These are phyloP conservation scores for Dryoscopus gambensis DNA, from an alignment of 2,113 vertebrate species.

Conservation along the genomic window DNA sequence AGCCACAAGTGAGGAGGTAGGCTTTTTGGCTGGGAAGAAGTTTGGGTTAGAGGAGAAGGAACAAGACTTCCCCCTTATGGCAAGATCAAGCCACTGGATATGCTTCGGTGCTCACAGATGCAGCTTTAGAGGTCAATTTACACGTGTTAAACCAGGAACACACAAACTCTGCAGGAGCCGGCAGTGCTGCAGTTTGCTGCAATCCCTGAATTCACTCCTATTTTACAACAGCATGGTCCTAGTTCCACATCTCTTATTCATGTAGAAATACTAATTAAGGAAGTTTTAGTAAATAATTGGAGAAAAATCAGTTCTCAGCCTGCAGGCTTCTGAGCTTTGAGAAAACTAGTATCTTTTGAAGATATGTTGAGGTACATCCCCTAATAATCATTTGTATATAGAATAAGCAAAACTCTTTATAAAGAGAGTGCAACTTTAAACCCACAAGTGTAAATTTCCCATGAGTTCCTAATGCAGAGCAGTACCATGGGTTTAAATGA, in stretches of 20 bases:
- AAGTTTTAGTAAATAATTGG: neutral
- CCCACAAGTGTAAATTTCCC: neutral
- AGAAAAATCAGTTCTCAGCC: neutral
- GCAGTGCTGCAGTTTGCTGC: neutral
- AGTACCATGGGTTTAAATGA: neutral
- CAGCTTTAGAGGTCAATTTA: neutral
- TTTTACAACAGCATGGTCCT: neutral
- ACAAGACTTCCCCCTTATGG: conserved; percentile 47
- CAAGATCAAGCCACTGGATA: neutral
- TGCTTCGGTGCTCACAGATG: neutral
- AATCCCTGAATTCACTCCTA: neutral
- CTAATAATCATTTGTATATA: neutral
- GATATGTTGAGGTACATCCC: neutral
- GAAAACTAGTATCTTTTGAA: neutral
- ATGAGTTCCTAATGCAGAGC: neutral
- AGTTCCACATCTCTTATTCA: neutral
- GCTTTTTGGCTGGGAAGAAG: neutral
- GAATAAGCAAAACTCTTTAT: neutral
- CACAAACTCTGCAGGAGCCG: neutral
- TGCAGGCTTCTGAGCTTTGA: neutral
- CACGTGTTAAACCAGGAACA: rapidly evolving
- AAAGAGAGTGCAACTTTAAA: neutral
- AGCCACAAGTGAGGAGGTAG: neutral
- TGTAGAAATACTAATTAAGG: neutral
- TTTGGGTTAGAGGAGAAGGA: neutral